Evolutionary conservation across 2,113 vertebrate species (phyloP).

Genomic region (Pandion haliaetus): DNA sequence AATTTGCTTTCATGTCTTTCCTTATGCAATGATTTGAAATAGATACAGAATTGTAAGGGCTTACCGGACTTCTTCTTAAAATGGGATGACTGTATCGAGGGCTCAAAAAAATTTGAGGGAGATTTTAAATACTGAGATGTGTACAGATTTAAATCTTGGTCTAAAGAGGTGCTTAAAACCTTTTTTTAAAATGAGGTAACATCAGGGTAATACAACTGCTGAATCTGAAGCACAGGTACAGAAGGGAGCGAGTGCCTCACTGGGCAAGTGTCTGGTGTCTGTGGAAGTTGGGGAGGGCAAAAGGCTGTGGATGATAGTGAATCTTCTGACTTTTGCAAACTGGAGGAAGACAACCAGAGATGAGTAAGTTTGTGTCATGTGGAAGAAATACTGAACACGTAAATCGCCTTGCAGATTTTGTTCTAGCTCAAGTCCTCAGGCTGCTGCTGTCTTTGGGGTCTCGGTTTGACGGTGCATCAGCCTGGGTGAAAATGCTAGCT

Average conservation of each 20-base stretch:
- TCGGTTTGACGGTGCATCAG: fast-evolving
- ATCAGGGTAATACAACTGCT: not conserved
- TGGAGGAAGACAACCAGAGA: not conserved
- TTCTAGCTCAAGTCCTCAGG: not conserved
- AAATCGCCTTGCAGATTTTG: not conserved
- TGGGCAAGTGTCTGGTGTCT: not conserved
- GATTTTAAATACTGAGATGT: not conserved
- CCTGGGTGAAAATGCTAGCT: not conserved
- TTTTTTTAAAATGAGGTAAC: not conserved
- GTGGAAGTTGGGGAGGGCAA: not conserved
- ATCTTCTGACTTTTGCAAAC: conserved; percentile 60
- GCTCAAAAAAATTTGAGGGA: not conserved
- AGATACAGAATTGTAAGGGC: not conserved
- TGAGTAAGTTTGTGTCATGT: conserved; percentile 57
- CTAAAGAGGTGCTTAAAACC: not conserved
- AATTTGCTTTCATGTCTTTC: not conserved
- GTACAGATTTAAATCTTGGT: not conserved
- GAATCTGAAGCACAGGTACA: not conserved
- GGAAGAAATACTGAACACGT: not conserved
- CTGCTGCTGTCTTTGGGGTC: not conserved
- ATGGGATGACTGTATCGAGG: not conserved
- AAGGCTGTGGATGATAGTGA: not conserved
- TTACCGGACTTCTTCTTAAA: not conserved
- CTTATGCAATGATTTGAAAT: not conserved
- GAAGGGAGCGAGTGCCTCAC: not conserved